A percentile compares a stretch with the other conserved stretches of the same genome.
phyloP scores from a whole-genome alignment of 2,113 vertebrate genomes.

The Amazona guildingii region DNA sequence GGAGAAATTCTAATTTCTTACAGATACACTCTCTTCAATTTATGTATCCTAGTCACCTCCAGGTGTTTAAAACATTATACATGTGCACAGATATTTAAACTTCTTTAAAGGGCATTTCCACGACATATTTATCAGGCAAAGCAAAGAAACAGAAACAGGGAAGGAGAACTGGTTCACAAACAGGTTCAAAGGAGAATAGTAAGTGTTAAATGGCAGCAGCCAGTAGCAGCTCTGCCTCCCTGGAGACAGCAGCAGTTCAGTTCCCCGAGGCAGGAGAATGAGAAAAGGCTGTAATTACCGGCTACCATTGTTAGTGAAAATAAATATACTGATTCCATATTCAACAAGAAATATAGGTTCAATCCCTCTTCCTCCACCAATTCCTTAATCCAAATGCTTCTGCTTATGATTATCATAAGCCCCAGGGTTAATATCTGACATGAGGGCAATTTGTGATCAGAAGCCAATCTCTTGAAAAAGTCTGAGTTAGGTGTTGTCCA shows the following conservation, averaged over 20 bases:
- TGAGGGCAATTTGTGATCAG: background rate
- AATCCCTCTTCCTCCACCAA: background rate
- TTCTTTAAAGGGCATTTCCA: background rate
- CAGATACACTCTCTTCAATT: background rate
- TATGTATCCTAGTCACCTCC: background rate
- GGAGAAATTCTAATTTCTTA: background rate
- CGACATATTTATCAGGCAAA: background rate
- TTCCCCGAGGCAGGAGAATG: background rate
- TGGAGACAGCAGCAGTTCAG: background rate
- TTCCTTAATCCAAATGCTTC: background rate
- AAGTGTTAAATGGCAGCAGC: background rate
- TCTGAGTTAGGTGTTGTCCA: background rate
- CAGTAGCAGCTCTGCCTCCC: background rate
- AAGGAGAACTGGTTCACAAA: background rate
- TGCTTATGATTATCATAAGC: background rate
- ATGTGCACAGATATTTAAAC: background rate
- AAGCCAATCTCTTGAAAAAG: background rate
- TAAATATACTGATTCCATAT: background rate
- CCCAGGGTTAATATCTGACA: background rate
- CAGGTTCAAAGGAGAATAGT: background rate
- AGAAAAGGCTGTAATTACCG: slow-evolving; percentile 30
- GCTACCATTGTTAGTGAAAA: background rate
- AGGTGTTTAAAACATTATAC: background rate
- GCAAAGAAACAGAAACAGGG: background rate
- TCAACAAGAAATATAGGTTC: background rate